Conservation (phyloP, 2,888 invertebrate genomes). For the Dolichopus griseipennis region DNA sequence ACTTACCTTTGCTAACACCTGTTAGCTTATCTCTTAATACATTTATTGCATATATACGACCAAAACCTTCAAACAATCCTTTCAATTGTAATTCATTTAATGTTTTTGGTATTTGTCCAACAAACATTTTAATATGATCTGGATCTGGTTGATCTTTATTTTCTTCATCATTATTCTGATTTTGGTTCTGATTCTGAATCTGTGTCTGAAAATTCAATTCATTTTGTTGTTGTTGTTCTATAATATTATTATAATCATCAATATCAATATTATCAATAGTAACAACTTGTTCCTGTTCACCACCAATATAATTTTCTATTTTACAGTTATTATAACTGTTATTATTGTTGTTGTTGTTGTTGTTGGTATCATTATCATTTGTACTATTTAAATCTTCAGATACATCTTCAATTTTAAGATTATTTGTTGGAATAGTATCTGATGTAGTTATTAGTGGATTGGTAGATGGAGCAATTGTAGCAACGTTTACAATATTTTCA, state of each 20-base stretch:
- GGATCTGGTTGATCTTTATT: constrained; percentile 78
- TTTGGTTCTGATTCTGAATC: no score
- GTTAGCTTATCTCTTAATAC: constrained; percentile 95
- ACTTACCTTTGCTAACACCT: constrained; percentile 92
- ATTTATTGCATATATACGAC: constrained; percentile 93
- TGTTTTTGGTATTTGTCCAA: constrained; percentile 90
- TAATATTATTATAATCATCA: not conserved
- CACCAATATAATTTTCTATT: not conserved
- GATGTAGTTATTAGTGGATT: no score
- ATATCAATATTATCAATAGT: not conserved
- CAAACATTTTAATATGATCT: constrained; percentile 98
- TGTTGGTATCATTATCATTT: not conserved
- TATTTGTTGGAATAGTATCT: no score
- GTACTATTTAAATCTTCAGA: not conserved
- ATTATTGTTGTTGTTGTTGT: not conserved
- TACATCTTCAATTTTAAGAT: not conserved
- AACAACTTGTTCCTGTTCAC: not conserved
- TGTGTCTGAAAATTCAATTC: constrained; percentile 5
- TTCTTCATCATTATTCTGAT: constrained; percentile 28
- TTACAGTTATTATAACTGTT: constrained; percentile 4
- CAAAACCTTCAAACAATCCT: constrained; percentile 92
- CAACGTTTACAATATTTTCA: no score
- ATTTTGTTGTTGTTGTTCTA: not conserved
- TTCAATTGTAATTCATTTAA: constrained; percentile 95
- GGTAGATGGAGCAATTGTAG: no score